Evolutionary conservation across 2,888 invertebrate genomes (phyloP).

Genomic region (Xestia sexstrigata): DNA sequence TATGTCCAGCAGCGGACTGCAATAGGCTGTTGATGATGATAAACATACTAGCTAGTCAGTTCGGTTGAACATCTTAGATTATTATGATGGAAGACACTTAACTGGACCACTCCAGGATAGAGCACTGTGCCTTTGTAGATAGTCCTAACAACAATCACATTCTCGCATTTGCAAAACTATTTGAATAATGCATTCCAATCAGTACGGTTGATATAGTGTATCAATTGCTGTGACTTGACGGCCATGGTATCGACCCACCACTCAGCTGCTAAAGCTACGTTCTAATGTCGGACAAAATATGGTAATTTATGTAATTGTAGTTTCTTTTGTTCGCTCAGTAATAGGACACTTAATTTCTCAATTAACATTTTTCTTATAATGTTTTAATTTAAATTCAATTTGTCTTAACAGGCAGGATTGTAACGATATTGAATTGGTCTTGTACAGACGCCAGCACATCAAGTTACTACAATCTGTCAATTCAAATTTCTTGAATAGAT

Average conservation of each 20-base stretch:
- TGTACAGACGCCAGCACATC: background rate
- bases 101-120: background rate
- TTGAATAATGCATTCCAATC: constrained; percentile 39
- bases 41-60: background rate
- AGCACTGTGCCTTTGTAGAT: background rate
- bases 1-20: background rate
- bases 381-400: constrained; percentile 32
- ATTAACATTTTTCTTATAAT: constrained; percentile 32
- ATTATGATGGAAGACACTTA: background rate
- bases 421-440: background rate
- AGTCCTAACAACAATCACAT: constrained; percentile 2
- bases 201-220: constrained; percentile 33
- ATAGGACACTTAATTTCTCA: constrained; percentile 8
- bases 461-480: no score
- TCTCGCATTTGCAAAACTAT: constrained; percentile 3
- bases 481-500: no score
- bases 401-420: background rate
- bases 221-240: constrained; percentile 33
- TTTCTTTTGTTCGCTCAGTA: constrained; percentile 22
- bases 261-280: constrained; percentile 13
- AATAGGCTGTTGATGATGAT: background rate
- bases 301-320: constrained; percentile 44
- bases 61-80: background rate
- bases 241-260: constrained; percentile 39
- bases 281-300: constrained; percentile 34